Evolutionary conservation across 2,888 invertebrate genomes (phyloP).

Genomic region (Caenorhabditis macrosperma): DNA sequence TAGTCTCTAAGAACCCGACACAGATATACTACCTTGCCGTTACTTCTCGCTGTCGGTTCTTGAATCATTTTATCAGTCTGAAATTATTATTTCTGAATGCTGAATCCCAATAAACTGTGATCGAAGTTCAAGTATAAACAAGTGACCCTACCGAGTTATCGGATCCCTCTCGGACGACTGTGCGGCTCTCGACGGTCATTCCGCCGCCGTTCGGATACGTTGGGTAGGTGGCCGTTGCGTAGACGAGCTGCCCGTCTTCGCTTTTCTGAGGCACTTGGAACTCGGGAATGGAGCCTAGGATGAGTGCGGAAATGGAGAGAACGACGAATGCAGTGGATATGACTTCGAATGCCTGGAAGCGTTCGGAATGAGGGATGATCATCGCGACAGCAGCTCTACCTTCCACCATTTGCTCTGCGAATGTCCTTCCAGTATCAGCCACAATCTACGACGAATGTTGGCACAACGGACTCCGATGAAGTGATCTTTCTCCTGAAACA

Average conservation of each 20-base stretch:
- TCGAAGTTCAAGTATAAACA: not conserved
- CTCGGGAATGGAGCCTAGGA: conserved; percentile 79
- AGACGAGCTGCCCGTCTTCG: conserved; percentile 67
- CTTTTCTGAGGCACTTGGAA: conserved; percentile 77
- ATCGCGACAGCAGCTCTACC: conserved; percentile 43
- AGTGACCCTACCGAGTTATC: conserved; percentile 69
- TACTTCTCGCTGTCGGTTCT: conserved; percentile 6
- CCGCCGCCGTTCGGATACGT: conserved; percentile 77
- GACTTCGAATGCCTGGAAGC: conserved; percentile 74
- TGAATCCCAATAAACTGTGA: not conserved
- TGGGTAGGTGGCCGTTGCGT: conserved; percentile 74
- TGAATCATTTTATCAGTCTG: conserved; percentile 38
- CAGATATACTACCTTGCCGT: conserved; percentile 42
- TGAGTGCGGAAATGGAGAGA: conserved; percentile 77
- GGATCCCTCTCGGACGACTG: conserved; percentile 72
- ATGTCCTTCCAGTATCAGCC: conserved; percentile 79
- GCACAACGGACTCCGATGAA: conserved; percentile 79
- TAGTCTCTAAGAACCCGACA: conserved; percentile 28
- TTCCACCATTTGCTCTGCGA: conserved; percentile 79
- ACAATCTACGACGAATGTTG: conserved; percentile 75
- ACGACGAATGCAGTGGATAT: conserved; percentile 80
- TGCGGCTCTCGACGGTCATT: conserved; percentile 71
- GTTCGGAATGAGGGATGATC: not conserved
- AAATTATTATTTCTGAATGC: conserved; percentile 24
- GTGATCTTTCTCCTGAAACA: conserved; percentile 78